These are phyloP conservation scores for Lydus trimaculatus DNA, from an alignment of 2,888 invertebrate genomes.

Conservation along the genomic window DNA sequence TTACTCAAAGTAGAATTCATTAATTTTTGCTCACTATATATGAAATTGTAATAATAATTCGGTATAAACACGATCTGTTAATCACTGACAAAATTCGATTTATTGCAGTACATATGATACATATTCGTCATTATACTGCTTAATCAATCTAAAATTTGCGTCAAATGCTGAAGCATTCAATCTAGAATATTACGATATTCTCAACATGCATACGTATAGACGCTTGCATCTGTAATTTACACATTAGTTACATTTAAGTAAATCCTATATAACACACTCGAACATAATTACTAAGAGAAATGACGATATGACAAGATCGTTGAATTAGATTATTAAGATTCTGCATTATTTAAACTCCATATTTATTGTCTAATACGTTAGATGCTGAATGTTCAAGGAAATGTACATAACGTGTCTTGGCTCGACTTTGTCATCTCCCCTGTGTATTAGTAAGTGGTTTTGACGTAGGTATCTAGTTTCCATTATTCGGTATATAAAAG, in stretches of 20 bases:
- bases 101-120: not conserved
- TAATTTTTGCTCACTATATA: not conserved
- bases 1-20: not conserved
- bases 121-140: not conserved
- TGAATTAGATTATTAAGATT: not conserved
- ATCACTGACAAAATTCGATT: not conserved
- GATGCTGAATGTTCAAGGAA: too few species aligned
- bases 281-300: not conserved
- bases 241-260: not conserved
- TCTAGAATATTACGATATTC: not conserved
- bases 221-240: not conserved
- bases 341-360: not conserved
- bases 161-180: not conserved
- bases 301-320: not conserved
- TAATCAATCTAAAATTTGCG: not conserved
- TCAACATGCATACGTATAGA: not conserved
- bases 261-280: not conserved
- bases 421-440: too few species aligned
- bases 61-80: slow-evolving; percentile 2
- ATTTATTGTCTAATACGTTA: not conserved
- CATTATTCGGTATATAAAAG: too few species aligned
- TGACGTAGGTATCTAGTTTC: too few species aligned
- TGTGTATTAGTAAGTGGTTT: too few species aligned
- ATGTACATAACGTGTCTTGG: too few species aligned
- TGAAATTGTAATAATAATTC: not conserved